A percentile compares a stretch with the other conserved stretches of the same genome.
Conservation (phyloP, 2,888 invertebrate genomes). For the Sphaeridia pumilis region DNA sequence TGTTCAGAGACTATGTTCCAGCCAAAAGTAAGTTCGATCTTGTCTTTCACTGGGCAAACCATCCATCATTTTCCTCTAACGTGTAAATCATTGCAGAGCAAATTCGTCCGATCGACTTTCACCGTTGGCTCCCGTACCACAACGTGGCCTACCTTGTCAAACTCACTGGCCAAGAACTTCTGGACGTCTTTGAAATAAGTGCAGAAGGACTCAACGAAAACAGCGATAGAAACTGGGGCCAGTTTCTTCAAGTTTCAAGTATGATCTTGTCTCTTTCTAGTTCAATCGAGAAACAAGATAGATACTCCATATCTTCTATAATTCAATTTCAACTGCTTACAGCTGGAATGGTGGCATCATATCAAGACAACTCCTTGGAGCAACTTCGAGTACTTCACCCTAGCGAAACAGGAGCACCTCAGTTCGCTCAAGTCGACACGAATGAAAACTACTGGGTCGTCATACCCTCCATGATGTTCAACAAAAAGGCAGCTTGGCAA, state of each 20-base stretch:
- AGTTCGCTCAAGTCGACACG: slow-evolving; percentile 14
- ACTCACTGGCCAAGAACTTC: slow-evolving; percentile 17
- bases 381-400: slow-evolving; percentile 16
- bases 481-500: slow-evolving; percentile 21
- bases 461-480: slow-evolving; percentile 24
- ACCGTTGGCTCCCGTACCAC: slow-evolving; percentile 32
- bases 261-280: no score
- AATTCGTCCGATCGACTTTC: slow-evolving; percentile 18
- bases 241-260: slow-evolving; percentile 35
- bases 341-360: slow-evolving; percentile 31
- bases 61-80: not conserved
- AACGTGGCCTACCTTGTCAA: slow-evolving; percentile 25
- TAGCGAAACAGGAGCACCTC: slow-evolving; percentile 13
- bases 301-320: no score
- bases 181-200: slow-evolving; percentile 23
- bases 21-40: slow-evolving; percentile 19
- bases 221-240: slow-evolving; percentile 30
- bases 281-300: no score
- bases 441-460: slow-evolving; percentile 21
- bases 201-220: slow-evolving; percentile 17
- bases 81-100: not conserved
- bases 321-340: no score
- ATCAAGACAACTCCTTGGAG: slow-evolving; percentile 11
- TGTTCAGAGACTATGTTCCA: slow-evolving; percentile 19
- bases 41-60: no score